Base-by-base conservation (phyloP, 1,140 invertebrate genomes). In the Neuroterus valhalla region DNA sequence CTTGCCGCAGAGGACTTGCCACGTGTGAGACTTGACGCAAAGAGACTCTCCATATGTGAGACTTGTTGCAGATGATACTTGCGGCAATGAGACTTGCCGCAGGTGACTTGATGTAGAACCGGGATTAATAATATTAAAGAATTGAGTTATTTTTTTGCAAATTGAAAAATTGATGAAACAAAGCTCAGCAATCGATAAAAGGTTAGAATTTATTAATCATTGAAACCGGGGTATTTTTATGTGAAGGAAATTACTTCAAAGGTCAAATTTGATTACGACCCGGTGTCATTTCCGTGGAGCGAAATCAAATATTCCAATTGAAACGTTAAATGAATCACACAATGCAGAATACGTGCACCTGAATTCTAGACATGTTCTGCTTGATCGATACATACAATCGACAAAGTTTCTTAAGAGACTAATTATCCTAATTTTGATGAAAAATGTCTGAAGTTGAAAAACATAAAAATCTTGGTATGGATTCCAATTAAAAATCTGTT, bases 281-380 rank as follows among this genome's bases (percentile, higher is more conserved):
- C 23, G 8, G 19, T 55, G 14, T 11, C 23, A 23, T 62, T 26
- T 26, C 12, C 11, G 6, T 62, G 31, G 6, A 38, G 31, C n/a
- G 12, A 31, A 62, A 15, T 26, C 23, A 26, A 26, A 31, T 23
- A 23, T 2, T 62, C 48, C 17, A 50, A 50, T 62, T 26, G 21
- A 62, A 62, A 62, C 14, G 55, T 31, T 55, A 55, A 55, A 55
- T 55, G 26, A 55, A 55, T 55, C 52, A 23, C 21, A 62, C 21
- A 62, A 62, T 62, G 21, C 11, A 23, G 55, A 23, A 62, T 62
- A 26, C 21, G n/a, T 31, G 55, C 31, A 31, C 14, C n/a, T 62
- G 2, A n/a, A 62, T 38, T 62, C 55, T n/a, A 23, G 55, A 62
- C 31, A 62, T 26, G 31, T 62, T 23, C 21, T 26, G 6, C 31